Percentiles rank a stretch among this genome's conserved stretches.
Evolutionary conservation across 2,797 vertebrate species (phyloP).

Genomic region (Hoplostethus atlanticus): DNA sequence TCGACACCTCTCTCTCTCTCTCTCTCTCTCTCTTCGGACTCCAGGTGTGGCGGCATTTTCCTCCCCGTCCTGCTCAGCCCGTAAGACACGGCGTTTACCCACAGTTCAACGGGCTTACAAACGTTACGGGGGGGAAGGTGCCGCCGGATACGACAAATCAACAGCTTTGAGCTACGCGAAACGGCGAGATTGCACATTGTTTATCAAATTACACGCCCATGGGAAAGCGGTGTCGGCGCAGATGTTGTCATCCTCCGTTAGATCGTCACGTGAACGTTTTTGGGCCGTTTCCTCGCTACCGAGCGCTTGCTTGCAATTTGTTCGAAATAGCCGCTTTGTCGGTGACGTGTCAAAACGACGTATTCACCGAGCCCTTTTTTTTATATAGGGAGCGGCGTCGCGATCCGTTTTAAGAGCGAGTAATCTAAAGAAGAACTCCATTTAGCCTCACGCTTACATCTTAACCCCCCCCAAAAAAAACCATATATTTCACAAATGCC

Average conservation of each 20-base stretch:
- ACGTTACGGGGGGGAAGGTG: background rate
- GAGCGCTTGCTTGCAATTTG: background rate
- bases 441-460: constrained; percentile 76
- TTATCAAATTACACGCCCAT: constrained; percentile 66
- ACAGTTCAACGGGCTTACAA: constrained; percentile 66
- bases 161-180: constrained; percentile 58
- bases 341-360: constrained; percentile 59
- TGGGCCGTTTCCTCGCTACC: background rate
- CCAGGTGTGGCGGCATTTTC: constrained; percentile 67
- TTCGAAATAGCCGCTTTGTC: constrained; percentile 57
- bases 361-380: constrained; percentile 49
- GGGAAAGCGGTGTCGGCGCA: constrained; percentile 49
- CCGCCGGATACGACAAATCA: constrained; percentile 49
- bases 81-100: constrained; percentile 65
- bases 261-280: background rate
- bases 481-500: constrained; percentile 67
- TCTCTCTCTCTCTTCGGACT: constrained; percentile 52
- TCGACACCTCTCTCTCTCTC: constrained; percentile 13
- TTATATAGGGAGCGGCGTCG: constrained; percentile 62
- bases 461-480: constrained; percentile 63
- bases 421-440: constrained; percentile 77
- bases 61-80: constrained; percentile 47
- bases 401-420: constrained; percentile 78
- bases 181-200: constrained; percentile 39
- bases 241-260: constrained; percentile 39